Evolutionary conservation across 92 coral and sea anemone genomes (phyloP), one percentile per base, ranked within the genome.

Genomic region (Epizoanthus stellaris): DNA sequence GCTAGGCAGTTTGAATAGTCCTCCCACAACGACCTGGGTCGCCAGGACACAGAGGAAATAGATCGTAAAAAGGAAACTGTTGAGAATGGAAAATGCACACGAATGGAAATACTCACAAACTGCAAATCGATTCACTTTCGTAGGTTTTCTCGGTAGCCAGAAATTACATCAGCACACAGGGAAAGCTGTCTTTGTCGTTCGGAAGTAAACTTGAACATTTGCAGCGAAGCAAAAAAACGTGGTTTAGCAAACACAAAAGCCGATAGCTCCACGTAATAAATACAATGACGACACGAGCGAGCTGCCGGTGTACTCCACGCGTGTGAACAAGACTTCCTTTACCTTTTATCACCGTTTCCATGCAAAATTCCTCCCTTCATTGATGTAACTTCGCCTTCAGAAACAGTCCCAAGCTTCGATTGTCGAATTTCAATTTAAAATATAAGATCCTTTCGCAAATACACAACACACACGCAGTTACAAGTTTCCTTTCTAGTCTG

Each of bases 401-500:
- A 43, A 21, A 61, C 59, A 62, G 19, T 52, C 61, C 16, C 60
- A 61, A 79, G 47, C 60, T 21, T 45, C 3, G 60, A 43, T 64
- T 36, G 59, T 42, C 38, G 3, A 63, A 64, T 43, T 42, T 56
- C 83, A 63, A 62, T 71, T 3, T 62, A 56, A 38, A 23, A 20
- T 39, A 13, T 79, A 14, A 5, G 72, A 64, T 38, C 36, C 3
- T 62, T 40, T 77, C 34, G 69, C 63, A 39, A 77, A 39, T 62
- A 20, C 19, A 62, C 43, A 36, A 70, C 83, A 62, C 58, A n/a
- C 56, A 40, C 56, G 56, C 60, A 30, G 64, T 19, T 13, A n/a
- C 72, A 79, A 63, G 16, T 79, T 79, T 63, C 83, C 70, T 79
- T 79, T 88, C 92, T 56, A 84, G 82, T 88, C 91, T 93, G 88